phyloP scores from a whole-genome alignment of 2,888 invertebrate genomes.

The Philonicus albiceps region DNA sequence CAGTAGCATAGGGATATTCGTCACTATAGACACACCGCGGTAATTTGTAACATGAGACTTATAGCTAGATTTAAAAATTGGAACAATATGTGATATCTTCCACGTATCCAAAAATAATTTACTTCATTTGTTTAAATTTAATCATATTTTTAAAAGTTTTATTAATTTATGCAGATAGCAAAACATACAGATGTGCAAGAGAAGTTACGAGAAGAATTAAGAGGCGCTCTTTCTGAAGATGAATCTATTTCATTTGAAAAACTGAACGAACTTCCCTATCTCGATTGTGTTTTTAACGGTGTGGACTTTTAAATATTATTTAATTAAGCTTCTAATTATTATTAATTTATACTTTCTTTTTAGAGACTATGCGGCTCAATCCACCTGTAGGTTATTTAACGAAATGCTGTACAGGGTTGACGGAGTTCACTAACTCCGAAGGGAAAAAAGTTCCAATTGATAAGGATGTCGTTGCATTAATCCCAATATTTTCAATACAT shows the following conservation, averaged over 20 bases:
- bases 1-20: too few species aligned
- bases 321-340: background rate
- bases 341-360: background rate
- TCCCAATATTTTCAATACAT: slow-evolving; percentile 55
- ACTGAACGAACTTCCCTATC: slow-evolving; percentile 55
- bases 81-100: too few species aligned
- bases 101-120: too few species aligned
- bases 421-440: slow-evolving; percentile 53
- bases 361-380: slow-evolving; percentile 56
- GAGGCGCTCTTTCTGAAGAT: slow-evolving; percentile 48
- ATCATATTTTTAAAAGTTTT: too few species aligned
- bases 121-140: too few species aligned
- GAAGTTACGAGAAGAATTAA: slow-evolving; percentile 55
- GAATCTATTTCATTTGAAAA: slow-evolving; percentile 54
- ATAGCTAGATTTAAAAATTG: too few species aligned
- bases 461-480: slow-evolving; percentile 51
- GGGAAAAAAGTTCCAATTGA: slow-evolving; percentile 53
- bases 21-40: too few species aligned
- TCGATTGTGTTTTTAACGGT: slow-evolving; percentile 56
- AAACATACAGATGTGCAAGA: slow-evolving; percentile 53
- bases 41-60: too few species aligned
- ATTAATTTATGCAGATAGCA: slow-evolving; percentile 52
- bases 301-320: background rate
- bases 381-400: slow-evolving; percentile 52
- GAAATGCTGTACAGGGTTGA: slow-evolving; percentile 55